Evolutionary conservation across 2,113 vertebrate species (phyloP), one percentile per base, ranked within the genome.

Genomic region (Gymnarchus niloticus): DNA sequence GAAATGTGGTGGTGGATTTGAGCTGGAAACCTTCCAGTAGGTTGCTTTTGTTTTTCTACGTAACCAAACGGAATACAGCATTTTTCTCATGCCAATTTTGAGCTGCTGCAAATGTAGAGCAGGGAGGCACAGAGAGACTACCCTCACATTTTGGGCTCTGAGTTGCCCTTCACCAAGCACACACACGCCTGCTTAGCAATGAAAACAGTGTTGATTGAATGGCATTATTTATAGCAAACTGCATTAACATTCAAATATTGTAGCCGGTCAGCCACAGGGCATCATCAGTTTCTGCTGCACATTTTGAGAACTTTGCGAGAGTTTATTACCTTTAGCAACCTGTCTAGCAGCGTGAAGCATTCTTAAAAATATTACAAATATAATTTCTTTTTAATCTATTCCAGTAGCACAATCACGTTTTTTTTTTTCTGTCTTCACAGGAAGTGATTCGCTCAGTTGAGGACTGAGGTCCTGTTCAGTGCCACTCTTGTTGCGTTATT

Each of bases 21-120:
- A 49, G 17, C 19, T 65, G 80, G 56, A 33, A 65, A 37, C 80
- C 73, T 86, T 86, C 85, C 85, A 9, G n/a, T 48, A 81, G 44
- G 56, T 52, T 49, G 73, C 37, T 25, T 61, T 48, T 52, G 21
- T 46, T 52, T 10, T 49, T 52, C n/a, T 23, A 56, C 57, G 57
- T 21, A 28, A 48, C 73, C 44, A 56, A 85, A 85, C 56, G 21
- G 37, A 59, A 81, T 37, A n/a, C 21, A 46, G 25, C 65, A 77
- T 56, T 81, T 81, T 57, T 3, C 65, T 78, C 51, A 41, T 19
- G 85, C n/a, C 7, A 81, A 81, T 65, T 46, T 41, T 49, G 9
- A 61, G 9, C 8, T 21, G 77, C 46, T 80, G 73, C 23, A 46
- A 44, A 56, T 48, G 73, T 80, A 28, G n/a, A n/a, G 69, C 17